Conservation (phyloP, 2,888 invertebrate genomes). For the Drosophila lacicola region DNA sequence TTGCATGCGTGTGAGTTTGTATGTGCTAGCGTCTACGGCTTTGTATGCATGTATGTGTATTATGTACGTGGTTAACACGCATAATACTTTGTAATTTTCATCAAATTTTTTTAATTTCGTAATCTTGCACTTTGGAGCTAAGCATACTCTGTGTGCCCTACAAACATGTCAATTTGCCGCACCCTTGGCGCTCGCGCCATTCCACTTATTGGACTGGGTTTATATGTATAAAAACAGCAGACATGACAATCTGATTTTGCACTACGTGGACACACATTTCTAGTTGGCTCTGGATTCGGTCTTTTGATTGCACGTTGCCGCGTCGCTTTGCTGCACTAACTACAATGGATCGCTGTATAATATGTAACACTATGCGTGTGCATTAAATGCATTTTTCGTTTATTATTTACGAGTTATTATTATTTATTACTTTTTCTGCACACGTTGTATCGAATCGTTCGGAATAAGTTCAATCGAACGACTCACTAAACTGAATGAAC, state of each 20-base stretch:
- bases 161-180: slow-evolving; percentile 54
- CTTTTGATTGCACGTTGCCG: slow-evolving; percentile 26
- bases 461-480: slow-evolving; percentile 54
- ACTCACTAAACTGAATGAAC: slow-evolving; percentile 27
- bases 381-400: slow-evolving; percentile 47
- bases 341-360: slow-evolving; percentile 14
- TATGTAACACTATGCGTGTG: slow-evolving; percentile 38
- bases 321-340: slow-evolving; percentile 9
- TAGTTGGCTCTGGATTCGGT: slow-evolving; percentile 23
- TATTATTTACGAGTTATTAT: slow-evolving; percentile 60
- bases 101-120: slow-evolving; percentile 59
- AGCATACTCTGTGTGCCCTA: slow-evolving; percentile 29
- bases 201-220: slow-evolving; percentile 44
- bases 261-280: slow-evolving; percentile 72
- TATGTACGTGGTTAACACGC: slow-evolving; percentile 75
- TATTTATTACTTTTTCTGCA: slow-evolving; percentile 72
- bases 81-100: slow-evolving; percentile 59
- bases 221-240: slow-evolving; percentile 55
- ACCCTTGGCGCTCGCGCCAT: slow-evolving; percentile 56
- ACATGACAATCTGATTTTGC: slow-evolving; percentile 68
- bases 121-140: slow-evolving; percentile 65
- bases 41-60: slow-evolving; percentile 38
- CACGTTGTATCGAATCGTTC: slow-evolving; percentile 64
- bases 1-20: slow-evolving; percentile 10
- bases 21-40: slow-evolving; percentile 20